phyloP scores from a whole-genome alignment of 2,888 invertebrate species.

The Pardosa pseudoannulata region DNA sequence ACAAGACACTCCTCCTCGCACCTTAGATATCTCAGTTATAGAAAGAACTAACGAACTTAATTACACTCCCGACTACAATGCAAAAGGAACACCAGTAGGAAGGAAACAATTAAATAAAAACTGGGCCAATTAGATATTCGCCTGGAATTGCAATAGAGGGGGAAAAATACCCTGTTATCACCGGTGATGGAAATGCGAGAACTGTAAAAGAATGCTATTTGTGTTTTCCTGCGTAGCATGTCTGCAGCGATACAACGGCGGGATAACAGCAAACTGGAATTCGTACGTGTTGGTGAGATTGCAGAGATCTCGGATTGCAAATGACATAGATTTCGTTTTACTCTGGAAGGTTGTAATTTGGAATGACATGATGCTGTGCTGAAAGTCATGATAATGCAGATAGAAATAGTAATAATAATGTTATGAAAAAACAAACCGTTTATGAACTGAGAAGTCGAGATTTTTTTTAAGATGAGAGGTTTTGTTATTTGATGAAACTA shows the following conservation, averaged over 20 bases:
- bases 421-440: too few relatives aligned
- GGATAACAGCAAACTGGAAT: slow-evolving; percentile 2
- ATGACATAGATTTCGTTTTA: background rate
- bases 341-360: background rate
- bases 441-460: too few relatives aligned
- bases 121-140: slow-evolving; percentile 15
- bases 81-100: background rate
- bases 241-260: background rate
- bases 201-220: slow-evolving; percentile 1
- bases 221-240: background rate
- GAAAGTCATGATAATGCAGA: too few relatives aligned
- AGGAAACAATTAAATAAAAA: slow-evolving; percentile 6
- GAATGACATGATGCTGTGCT: background rate
- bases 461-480: too few relatives aligned
- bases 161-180: background rate
- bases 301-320: background rate
- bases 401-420: too few relatives aligned
- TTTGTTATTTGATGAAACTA: too few relatives aligned
- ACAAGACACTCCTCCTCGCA: background rate
- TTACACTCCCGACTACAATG: background rate
- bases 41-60: slow-evolving; percentile 2
- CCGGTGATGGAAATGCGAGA: background rate
- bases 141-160: background rate
- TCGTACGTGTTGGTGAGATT: background rate
- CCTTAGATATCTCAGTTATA: background rate